A percentile compares a stretch with the other conserved stretches of the same genome.
Evolutionary conservation across 2,888 invertebrate species (phyloP).

Genomic region (Hypomecis atomaria): DNA sequence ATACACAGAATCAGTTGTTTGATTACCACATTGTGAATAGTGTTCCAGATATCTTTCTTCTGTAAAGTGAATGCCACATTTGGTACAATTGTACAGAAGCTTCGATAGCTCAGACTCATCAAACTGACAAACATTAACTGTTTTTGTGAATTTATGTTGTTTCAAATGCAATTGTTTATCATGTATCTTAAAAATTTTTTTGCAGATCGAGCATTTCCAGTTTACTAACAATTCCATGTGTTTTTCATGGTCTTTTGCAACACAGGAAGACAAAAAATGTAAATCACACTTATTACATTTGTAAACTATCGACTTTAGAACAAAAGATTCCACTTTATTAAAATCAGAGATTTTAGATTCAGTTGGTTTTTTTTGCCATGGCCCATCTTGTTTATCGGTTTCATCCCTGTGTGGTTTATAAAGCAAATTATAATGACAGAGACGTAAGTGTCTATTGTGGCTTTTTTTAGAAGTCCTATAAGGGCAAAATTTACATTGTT

Average conservation of each 20-base stretch:
- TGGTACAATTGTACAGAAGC: conserved; percentile 62
- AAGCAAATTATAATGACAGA: conserved; percentile 39
- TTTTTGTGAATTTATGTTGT: conserved; percentile 59
- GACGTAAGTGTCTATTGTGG: conserved; percentile 49
- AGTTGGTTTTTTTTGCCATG: conserved; percentile 10
- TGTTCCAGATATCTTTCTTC: conserved; percentile 59
- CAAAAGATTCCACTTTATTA: conserved; percentile 32
- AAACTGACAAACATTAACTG: conserved; percentile 54
- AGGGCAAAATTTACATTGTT: conserved; percentile 56
- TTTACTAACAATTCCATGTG: conserved; percentile 59
- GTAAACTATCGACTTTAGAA: conserved; percentile 59
- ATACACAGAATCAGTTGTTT: conserved; percentile 50
- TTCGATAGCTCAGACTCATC: conserved; percentile 44
- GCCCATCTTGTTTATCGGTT: background rate
- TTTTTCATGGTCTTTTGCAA: conserved; percentile 56
- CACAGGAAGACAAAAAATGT: conserved; percentile 59
- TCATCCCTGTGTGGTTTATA: conserved; percentile 12
- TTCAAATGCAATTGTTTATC: conserved; percentile 59
- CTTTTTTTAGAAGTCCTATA: conserved; percentile 33
- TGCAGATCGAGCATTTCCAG: conserved; percentile 65
- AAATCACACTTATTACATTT: conserved; percentile 67
- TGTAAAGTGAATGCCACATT: conserved; percentile 62
- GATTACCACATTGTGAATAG: conserved; percentile 51
- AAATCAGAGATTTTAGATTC: conserved; percentile 8
- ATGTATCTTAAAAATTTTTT: conserved; percentile 58